Conservation (phyloP, 2,888 invertebrate species). For the Entomobrya proxima region DNA sequence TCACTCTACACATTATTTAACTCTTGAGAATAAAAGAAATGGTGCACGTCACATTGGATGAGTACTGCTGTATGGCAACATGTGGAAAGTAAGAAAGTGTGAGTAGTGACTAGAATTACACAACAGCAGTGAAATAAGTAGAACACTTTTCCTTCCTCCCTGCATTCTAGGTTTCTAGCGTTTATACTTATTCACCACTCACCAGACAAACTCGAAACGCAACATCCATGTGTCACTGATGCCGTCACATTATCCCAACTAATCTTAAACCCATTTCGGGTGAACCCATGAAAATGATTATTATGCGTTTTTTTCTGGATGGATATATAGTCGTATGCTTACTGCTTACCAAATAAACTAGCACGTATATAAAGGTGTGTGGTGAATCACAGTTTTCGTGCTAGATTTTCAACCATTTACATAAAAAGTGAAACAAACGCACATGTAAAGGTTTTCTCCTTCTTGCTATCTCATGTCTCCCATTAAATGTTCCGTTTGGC, state of each 20-base stretch:
- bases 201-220: neutral
- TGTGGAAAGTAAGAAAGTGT: neutral
- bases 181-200: slow-evolving; percentile 4
- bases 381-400: slow-evolving; percentile 28
- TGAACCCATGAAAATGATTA: slow-evolving; percentile 33
- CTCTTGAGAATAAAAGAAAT: slow-evolving; percentile 35
- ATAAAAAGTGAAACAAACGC: neutral
- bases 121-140: neutral
- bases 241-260: slow-evolving; percentile 55
- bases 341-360: too few relatives aligned
- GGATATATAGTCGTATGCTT: too few relatives aligned
- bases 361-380: slow-evolving; percentile 24
- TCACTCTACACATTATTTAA: slow-evolving; percentile 1
- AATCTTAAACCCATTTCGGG: slow-evolving; percentile 26
- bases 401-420: slow-evolving; percentile 15
- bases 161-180: neutral
- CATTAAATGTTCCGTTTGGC: neutral
- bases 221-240: slow-evolving; percentile 46
- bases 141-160: neutral
- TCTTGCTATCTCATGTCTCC: neutral
- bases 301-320: neutral
- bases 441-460: neutral
- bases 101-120: too few relatives aligned
- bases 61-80: slow-evolving; percentile 6
- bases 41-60: slow-evolving; percentile 36